These are phyloP conservation scores for Rotaria magnacalcarata DNA, from an alignment of 2,888 invertebrate genomes.

Conservation along the genomic window DNA sequence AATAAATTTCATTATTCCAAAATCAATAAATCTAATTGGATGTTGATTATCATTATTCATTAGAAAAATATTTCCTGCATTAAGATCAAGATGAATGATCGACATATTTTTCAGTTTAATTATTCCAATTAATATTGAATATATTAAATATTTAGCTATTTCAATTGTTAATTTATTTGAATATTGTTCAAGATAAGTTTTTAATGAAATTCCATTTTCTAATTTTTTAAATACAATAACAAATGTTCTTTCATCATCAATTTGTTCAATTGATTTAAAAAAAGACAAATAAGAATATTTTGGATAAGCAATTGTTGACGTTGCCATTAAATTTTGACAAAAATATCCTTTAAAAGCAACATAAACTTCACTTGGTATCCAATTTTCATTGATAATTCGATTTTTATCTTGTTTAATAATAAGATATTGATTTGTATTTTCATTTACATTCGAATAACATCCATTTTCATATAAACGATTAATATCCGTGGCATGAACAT, in stretches of 20 bases:
- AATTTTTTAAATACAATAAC: background rate
- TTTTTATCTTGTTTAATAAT: background rate
- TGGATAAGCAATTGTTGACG: background rate
- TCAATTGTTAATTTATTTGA: background rate
- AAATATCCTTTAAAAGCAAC: background rate
- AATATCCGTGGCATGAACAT: background rate
- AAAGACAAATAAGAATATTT: background rate
- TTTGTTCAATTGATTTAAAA: conserved; percentile 8
- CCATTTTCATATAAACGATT: background rate
- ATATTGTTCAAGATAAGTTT: background rate
- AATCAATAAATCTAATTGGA: background rate
- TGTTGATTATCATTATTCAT: background rate
- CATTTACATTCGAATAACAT: background rate
- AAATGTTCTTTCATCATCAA: background rate
- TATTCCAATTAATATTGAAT: background rate
- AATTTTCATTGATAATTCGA: background rate
- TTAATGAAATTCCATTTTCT: background rate
- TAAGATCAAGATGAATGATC: background rate
- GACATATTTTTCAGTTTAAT: background rate
- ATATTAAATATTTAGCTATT: background rate
- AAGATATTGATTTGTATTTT: background rate
- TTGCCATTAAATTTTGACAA: background rate
- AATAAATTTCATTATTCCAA: background rate
- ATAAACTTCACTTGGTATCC: background rate
- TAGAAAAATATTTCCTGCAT: background rate